Percentiles rank a stretch among this genome's conserved stretches.
Evolutionary conservation across 1,140 invertebrate genomes (phyloP).

Genomic region (Caerostris darwini): DNA sequence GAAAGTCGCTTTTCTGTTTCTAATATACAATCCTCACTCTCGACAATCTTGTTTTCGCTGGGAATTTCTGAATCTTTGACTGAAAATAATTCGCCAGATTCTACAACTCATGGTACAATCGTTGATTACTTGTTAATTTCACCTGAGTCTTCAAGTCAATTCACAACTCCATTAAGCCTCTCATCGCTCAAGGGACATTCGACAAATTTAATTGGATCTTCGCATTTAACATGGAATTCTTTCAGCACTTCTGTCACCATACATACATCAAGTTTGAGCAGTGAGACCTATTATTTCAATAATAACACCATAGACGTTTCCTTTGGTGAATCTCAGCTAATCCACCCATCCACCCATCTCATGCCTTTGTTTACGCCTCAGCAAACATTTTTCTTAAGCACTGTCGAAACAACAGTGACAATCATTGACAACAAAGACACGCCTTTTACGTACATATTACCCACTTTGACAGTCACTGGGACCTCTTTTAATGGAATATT

Average conservation of each 20-base stretch:
- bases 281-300: not conserved
- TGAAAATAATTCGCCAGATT: not conserved
- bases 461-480: constrained; percentile 48
- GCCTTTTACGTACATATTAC: not conserved
- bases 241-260: not conserved
- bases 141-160: not conserved
- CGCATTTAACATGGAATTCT: constrained; percentile 15
- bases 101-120: not conserved
- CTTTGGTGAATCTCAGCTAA: not conserved
- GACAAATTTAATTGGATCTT: not conserved
- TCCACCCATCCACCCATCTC: not conserved
- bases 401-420: constrained; percentile 55
- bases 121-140: not conserved
- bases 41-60: not conserved
- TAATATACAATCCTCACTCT: not conserved
- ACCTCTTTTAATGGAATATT: not conserved
- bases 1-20: not conserved
- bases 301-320: not conserved
- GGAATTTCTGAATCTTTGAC: not conserved
- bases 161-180: not conserved
- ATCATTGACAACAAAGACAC: constrained; percentile 44
- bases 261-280: constrained; percentile 16
- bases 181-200: not conserved
- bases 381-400: constrained; percentile 10
- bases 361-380: constrained; percentile 11